Evolutionary conservation across 2,888 invertebrate genomes (phyloP), one percentile per base, ranked within the genome.

Genomic region (Drosophila nr. medialis): DNA sequence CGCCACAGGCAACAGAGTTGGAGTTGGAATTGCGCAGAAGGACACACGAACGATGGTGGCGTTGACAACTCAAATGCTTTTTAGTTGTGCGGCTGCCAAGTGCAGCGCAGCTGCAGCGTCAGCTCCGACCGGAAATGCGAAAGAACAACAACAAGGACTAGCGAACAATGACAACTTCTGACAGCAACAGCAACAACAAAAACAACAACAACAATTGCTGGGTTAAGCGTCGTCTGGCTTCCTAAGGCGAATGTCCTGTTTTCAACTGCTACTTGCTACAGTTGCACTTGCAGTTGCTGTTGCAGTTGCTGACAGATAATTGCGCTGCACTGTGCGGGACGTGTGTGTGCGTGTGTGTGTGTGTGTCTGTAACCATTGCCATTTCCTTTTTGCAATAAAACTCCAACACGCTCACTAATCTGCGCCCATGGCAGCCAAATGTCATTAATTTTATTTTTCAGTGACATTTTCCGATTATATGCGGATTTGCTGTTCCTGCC

Each of bases 111-210:
- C 74, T 56, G 54, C 77, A 72, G 63, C 82, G 54, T 51, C 75
- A 73, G 56, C 78, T 79, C 61, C 61, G 63, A 83, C 75, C 89
- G 89, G 89, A 85, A 87, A 80, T 87, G 85, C 86, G 74, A 63
- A 79, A 71, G 70, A 79, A 68, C 27, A 36, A 64, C 53, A 48
- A 64, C 71, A 67, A 75, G 70, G 72, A 68, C 29, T 77, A 86
- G 84, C 84, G 88, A 86, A 83, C 85, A 86, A 85, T 88, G 86
- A 88, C 83, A 88, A 85, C 81, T 83, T 80, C 88, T 83, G 83
- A 83, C 85, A 83, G 86, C 76, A 80, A 66, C 74, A 88, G 67
- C 79, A 75, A 53, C 68, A 73, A 66, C 56, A 72, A 55, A 56
- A 60, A 56, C 4, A 40, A 21, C 11, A 40, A 11, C n/a, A 59